Percentiles rank a stretch among this genome's conserved stretches.
These are phyloP conservation scores for Sarcophaga subvicina DNA, from an alignment of 2,888 invertebrate genomes.

Conservation along the genomic window DNA sequence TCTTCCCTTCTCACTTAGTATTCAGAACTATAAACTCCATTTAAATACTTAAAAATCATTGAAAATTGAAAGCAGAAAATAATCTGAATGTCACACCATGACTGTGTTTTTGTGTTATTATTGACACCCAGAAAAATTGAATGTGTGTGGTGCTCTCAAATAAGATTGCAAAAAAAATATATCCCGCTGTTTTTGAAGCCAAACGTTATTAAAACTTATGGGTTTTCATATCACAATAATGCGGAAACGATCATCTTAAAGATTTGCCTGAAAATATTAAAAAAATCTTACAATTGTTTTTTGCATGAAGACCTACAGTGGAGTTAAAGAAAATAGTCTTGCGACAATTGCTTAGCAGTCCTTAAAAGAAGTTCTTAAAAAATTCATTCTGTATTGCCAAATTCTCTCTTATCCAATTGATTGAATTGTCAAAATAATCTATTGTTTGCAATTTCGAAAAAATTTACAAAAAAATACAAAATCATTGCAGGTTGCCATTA, in stretches of 20 bases:
- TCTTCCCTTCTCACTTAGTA: no score
- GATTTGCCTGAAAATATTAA: conserved; percentile 14
- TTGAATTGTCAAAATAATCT: background rate
- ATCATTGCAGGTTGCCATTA: conserved; percentile 26
- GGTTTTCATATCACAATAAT: conserved; percentile 54
- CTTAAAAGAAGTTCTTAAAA: conserved; percentile 19
- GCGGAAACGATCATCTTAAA: conserved; percentile 22
- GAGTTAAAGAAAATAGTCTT: background rate
- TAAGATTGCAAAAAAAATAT: background rate
- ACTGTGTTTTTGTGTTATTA: conserved; percentile 7
- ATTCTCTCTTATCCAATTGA: conserved; percentile 6
- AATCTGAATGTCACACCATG: conserved; percentile 57
- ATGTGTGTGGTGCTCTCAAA: conserved; percentile 48
- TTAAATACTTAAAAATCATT: no score
- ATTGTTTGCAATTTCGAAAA: background rate
- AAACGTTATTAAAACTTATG: conserved; percentile 70
- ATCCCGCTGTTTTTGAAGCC: conserved; percentile 60
- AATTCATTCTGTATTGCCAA: conserved; percentile 7
- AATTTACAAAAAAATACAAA: conserved; percentile 22
- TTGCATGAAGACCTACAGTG: background rate
- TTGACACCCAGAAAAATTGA: conserved; percentile 45
- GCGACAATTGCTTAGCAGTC: no score
- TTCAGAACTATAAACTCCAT: no score
- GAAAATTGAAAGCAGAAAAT: background rate
- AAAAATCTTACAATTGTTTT: background rate